phyloP scores from a whole-genome alignment of 2,888 invertebrate genomes.

The Andrena praecox region DNA sequence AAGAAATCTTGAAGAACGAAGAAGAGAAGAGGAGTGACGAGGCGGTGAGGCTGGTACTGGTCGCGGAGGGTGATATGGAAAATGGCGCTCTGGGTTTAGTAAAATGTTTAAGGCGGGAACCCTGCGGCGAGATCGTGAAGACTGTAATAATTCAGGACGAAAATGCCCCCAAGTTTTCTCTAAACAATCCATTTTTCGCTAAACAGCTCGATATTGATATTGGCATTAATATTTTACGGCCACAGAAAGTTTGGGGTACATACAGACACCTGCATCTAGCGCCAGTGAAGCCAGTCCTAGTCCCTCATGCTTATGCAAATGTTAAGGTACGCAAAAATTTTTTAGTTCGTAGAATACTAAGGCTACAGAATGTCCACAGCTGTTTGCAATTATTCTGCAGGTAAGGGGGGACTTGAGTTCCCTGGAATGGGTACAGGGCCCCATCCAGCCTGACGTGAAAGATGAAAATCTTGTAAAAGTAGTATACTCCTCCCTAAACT shows the following conservation, averaged over 20 bases:
- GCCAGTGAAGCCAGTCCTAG: constrained; percentile 84
- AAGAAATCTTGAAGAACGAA: constrained; percentile 76
- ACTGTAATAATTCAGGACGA: constrained; percentile 88
- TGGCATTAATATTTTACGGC: constrained; percentile 89
- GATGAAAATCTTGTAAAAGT: constrained; percentile 86
- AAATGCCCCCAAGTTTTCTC: constrained; percentile 89
- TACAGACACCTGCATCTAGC: constrained; percentile 92
- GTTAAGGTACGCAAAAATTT: constrained; percentile 83
- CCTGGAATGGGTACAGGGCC: constrained; percentile 93
- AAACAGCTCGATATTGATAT: constrained; percentile 90
- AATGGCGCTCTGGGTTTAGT: constrained; percentile 94
- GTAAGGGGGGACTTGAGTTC: constrained; percentile 95
- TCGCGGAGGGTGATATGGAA: constrained; percentile 88
- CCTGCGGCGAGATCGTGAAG: constrained; percentile 87
- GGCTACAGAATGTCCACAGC: background rate
- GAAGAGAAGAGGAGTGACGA: constrained; percentile 85
- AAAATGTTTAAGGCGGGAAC: constrained; percentile 94
- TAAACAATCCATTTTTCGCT: constrained; percentile 88
- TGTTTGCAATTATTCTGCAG: background rate
- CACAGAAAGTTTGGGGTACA: constrained; percentile 90
- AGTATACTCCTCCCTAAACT: constrained; percentile 94
- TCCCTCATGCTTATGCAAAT: constrained; percentile 92
- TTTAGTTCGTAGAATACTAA: background rate
- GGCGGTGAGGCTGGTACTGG: constrained; percentile 87
- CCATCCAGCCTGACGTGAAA: constrained; percentile 76